A percentile compares a stretch with the other conserved stretches of the same genome.
Conservation (phyloP, 2,797 vertebrate genomes). For the Galaxias olidus region DNA sequence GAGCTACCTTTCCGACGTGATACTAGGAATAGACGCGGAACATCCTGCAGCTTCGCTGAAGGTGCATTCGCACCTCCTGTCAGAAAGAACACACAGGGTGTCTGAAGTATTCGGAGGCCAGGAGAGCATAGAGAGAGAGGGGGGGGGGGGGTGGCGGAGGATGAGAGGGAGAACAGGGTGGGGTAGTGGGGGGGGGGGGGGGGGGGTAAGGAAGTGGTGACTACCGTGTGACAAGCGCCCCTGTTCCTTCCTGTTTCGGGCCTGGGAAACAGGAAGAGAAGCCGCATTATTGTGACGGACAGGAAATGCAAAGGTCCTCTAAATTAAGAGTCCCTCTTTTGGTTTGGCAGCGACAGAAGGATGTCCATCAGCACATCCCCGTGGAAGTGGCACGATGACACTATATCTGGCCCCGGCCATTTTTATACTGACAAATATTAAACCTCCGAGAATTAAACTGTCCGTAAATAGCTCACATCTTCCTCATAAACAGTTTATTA, state of each 20-base stretch:
- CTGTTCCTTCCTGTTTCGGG: constrained; percentile 77
- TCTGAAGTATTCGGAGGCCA: constrained; percentile 68
- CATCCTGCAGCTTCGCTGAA: constrained; percentile 74
- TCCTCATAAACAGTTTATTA: too few species aligned
- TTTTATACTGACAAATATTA: too few species aligned
- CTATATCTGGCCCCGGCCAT: too few species aligned
- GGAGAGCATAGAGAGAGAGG: constrained; percentile 1
- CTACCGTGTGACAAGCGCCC: constrained; percentile 80
- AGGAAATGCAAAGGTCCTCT: constrained; percentile 80
- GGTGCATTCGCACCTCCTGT: constrained; percentile 73
- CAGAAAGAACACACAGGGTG: constrained; percentile 74
- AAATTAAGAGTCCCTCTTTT: constrained; percentile 74
- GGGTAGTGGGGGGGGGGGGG: constrained; percentile 11
- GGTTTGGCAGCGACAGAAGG: constrained; percentile 69
- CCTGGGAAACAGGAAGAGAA: constrained; percentile 83
- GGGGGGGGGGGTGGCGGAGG: neutral
- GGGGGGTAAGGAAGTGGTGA: constrained; percentile 68
- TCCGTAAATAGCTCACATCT: too few species aligned
- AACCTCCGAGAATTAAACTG: too few species aligned
- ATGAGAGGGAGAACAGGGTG: neutral
- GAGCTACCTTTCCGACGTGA: constrained; percentile 69
- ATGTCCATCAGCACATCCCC: constrained; percentile 58
- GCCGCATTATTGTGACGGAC: constrained; percentile 81
- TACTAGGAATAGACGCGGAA: constrained; percentile 65
- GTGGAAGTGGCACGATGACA: constrained; percentile 17